Conservation (phyloP, 2,888 invertebrate genomes). For the Cheilosia vulpina region DNA sequence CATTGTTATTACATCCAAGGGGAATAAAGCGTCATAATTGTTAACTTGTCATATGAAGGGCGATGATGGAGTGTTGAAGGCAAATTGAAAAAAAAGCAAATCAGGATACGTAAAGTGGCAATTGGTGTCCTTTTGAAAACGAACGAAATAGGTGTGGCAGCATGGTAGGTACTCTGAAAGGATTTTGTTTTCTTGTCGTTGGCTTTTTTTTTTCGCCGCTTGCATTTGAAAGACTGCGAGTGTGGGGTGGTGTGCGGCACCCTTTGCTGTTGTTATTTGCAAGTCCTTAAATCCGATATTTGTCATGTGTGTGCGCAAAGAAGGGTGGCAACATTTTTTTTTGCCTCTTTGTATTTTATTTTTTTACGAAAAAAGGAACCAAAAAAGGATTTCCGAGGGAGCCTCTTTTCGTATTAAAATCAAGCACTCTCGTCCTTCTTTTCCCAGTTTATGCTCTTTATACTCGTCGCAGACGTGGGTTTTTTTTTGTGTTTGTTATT, state of each 20-base stretch:
- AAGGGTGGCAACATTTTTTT: conserved; percentile 33
- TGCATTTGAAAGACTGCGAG: conserved; percentile 35
- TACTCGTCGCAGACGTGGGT: conserved; percentile 5
- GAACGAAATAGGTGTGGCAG: conserved; percentile 37
- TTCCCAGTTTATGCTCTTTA: conserved; percentile 60
- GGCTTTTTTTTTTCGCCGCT: conserved; percentile 1
- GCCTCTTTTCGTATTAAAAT: conserved; percentile 75
- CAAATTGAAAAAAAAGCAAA: conserved; percentile 41
- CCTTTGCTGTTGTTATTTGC: conserved; percentile 54
- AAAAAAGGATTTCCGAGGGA: conserved; percentile 69
- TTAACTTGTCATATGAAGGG: conserved; percentile 28
- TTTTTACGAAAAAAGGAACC: conserved; percentile 35
- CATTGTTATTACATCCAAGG: conserved; percentile 32
- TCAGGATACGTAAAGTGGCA: conserved; percentile 63
- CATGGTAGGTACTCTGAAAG: conserved; percentile 27
- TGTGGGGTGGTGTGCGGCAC: conserved; percentile 42
- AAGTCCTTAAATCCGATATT: conserved; percentile 54
- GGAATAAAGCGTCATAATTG: conserved; percentile 56
- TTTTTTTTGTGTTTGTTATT: conserved; percentile 26
- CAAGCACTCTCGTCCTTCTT: conserved; percentile 65
- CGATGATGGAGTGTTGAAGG: neutral
- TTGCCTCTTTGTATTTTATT: conserved; percentile 3
- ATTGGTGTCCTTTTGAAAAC: conserved; percentile 62
- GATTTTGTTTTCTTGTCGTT: conserved; percentile 15
- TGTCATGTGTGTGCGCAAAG: neutral